These are phyloP conservation scores for Scaeva pyrastri DNA, from an alignment of 2,888 invertebrate genomes.

Conservation along the genomic window DNA sequence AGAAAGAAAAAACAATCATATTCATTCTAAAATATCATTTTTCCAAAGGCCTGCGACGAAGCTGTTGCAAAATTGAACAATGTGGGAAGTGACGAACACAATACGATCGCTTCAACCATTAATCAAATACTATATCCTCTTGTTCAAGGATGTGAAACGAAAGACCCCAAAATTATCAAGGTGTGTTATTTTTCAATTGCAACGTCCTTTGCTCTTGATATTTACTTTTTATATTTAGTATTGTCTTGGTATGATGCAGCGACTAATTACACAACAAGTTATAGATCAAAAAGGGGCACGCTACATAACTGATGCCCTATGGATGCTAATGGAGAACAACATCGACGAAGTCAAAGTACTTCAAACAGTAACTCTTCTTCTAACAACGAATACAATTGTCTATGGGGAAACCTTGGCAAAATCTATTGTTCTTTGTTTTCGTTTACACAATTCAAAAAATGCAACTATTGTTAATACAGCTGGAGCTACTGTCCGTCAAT, in stretches of 20 bases:
- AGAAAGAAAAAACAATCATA: neutral
- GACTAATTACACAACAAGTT: slow-evolving; percentile 94
- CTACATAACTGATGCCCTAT: slow-evolving; percentile 96
- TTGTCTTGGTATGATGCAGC: slow-evolving; percentile 96
- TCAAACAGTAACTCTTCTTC: slow-evolving; percentile 96
- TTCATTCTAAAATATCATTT: neutral
- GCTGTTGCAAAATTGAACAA: slow-evolving; percentile 95
- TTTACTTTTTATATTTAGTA: slow-evolving; percentile 86
- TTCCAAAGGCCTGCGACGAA: slow-evolving; percentile 95
- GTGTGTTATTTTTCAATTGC: slow-evolving; percentile 83
- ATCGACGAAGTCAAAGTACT: slow-evolving; percentile 98
- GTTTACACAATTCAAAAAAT: slow-evolving; percentile 97
- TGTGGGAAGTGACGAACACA: slow-evolving; percentile 90
- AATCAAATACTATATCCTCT: slow-evolving; percentile 98
- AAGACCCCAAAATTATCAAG: slow-evolving; percentile 97
- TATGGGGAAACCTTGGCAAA: slow-evolving; percentile 97
- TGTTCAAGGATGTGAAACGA: slow-evolving; percentile 98
- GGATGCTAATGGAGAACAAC: slow-evolving; percentile 96
- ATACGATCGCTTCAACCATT: slow-evolving; percentile 94
- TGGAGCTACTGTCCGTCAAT: slow-evolving; percentile 97
- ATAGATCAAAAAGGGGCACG: slow-evolving; percentile 96
- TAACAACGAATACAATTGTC: slow-evolving; percentile 97
- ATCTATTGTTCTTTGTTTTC: slow-evolving; percentile 96
- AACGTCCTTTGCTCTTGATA: slow-evolving; percentile 16
- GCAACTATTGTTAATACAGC: slow-evolving; percentile 98